Evolutionary conservation across 2,113 vertebrate species (phyloP), one percentile per base, ranked within the genome.

Genomic region (Mesoclemmys tuberculata): DNA sequence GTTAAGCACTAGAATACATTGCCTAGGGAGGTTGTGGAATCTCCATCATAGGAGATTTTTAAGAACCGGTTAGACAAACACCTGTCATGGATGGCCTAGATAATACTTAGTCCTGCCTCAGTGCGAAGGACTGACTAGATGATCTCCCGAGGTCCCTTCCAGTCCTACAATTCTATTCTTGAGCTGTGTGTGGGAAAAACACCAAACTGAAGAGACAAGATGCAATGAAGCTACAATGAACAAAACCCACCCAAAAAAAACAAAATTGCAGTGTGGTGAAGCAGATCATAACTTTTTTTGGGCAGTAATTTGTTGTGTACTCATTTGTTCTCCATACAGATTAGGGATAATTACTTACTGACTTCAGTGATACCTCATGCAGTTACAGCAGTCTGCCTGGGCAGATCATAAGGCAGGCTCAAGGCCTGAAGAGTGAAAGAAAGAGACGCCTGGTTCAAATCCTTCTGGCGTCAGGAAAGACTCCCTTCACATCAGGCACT

Each of bases 361-460:
- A 78, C 56, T 92, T 91, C 22, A 81, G 29, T 7, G 46, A 44
- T 19, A 21, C 7, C 1, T n/a, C 22, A 35, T 31, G 83, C 82
- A 85, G 2, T 31, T 4, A 56, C 75, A 81, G 49, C 51, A 84
- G 4, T 27, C 71, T 22, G 3, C 14, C 46, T 84, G 52, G 0
- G 26, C 3, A 74, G 26, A 35, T 26, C 8, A 31, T 4, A 74
- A 24, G 18, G 22, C 38, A 85, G 77, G 5, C 1, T 11, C 21
- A 5, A 2, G 9, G 22, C 12, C 2, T 18, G 54, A 10, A 26
- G 14, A 93, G 14, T 1, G 0, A 1, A 0, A 24, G 4, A 19
- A 21, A n/a, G 56, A 58, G 18, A 5, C 5, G 21, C 4, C 35
- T 81, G n/a, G 46, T 51, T 5, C 41, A 26, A 22, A 94, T 4